Base-by-base conservation (phyloP, 2,797 vertebrate genomes). In the Xenentodon cancila region DNA sequence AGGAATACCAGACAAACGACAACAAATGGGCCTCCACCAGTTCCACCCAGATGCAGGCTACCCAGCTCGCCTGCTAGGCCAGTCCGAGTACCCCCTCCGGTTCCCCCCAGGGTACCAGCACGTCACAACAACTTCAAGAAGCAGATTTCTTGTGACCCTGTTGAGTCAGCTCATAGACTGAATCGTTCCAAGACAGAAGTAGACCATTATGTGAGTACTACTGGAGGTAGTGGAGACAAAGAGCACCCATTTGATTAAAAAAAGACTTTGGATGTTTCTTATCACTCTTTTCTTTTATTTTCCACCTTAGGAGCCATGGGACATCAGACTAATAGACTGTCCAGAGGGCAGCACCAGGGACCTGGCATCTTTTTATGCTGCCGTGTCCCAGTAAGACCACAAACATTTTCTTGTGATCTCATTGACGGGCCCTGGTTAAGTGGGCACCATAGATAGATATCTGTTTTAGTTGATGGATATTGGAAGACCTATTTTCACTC, bases 331-430 rank as follows among this genome's bases (percentile, higher is more conserved):
- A 17, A 51, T 53, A 1, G 84, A 91, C 17, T 76, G 80, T 21
- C 88, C 89, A 20, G 70, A 89, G 17, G 91, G 91, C 61, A 92
- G 90, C 85, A 92, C 88, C 70, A 80, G 60, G 57, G 74, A 55
- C 6, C 61, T 90, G 52, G 48, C 77, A 20, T 66, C 78, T 1
- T 88, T 93, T 37, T 86, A 70, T 71, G 34, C 43, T 1, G 75
- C 84, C 20, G 75, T 71, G 1, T 75, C 84, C 12, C 76, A 58
- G 92, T 92, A 77, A 88, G 89, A 58, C 22, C 19, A n/a, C 17
- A 3, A 48, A 44, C 0, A 19, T 0, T 15, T 30, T n/a, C 32
- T 16, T 11, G 4, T 16, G 9, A 13, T 15, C 12, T 40, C 9
- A 3, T 40, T 40, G 37, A 13, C n/a, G n/a, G n/a, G n/a, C n/a